Percentiles rank a stretch among this genome's conserved stretches.
These are phyloP conservation scores for Megastigmus dorsalis DNA, from an alignment of 2,888 invertebrate species.

Conservation along the genomic window DNA sequence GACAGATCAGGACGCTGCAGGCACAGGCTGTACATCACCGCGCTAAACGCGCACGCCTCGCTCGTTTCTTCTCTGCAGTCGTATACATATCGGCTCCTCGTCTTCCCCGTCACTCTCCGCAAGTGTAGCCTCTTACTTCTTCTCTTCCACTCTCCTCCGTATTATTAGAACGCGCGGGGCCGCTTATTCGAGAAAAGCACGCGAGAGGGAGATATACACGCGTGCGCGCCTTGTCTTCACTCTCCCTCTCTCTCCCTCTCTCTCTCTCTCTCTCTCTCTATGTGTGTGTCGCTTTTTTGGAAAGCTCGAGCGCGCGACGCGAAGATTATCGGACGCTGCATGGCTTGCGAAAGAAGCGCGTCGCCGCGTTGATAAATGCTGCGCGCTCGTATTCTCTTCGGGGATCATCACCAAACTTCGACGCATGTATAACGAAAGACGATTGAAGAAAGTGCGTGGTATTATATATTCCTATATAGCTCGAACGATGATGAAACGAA, in stretches of 20 bases:
- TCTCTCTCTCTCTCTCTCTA: no score
- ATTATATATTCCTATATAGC: no score
- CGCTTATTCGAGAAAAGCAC: neutral
- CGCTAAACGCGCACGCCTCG: constrained; percentile 31
- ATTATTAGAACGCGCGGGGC: constrained; percentile 25
- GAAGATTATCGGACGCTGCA: constrained; percentile 13
- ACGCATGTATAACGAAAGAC: no score
- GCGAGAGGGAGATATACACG: neutral
- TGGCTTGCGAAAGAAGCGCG: constrained; percentile 19
- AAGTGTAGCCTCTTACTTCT: neutral
- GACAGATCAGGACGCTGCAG: constrained; percentile 65
- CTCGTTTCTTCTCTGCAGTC: no score
- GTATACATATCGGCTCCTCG: no score
- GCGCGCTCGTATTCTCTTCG: no score
- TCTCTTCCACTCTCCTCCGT: neutral
- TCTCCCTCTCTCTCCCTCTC: neutral
- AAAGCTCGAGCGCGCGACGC: neutral
- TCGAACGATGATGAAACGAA: no score
- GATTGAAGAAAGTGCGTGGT: no score
- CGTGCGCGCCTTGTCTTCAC: neutral
- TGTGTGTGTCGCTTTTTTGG: constrained; percentile 21
- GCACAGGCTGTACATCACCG: constrained; percentile 27
- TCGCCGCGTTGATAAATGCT: no score
- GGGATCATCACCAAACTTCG: no score
- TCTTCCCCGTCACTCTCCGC: neutral